phyloP scores from a whole-genome alignment of 2,888 invertebrate genomes.

The Desoria tigrina region DNA sequence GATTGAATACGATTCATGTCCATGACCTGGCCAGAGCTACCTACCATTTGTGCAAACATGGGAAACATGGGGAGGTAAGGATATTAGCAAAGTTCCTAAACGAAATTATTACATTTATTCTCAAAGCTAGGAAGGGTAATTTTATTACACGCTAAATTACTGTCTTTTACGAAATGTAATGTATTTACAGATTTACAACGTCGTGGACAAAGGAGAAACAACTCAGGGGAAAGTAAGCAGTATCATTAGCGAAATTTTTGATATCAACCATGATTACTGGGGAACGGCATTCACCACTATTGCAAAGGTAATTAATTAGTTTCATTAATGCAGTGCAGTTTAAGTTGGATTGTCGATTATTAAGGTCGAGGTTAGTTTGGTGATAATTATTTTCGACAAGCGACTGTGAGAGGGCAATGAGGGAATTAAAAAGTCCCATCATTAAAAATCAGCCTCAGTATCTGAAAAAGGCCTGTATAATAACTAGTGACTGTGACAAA shows the following conservation, averaged over 20 bases:
- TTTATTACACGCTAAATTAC: not conserved
- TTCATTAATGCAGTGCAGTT: too few relatives aligned
- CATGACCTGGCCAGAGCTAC: conserved; percentile 78
- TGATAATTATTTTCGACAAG: too few relatives aligned
- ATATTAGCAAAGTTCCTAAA: not conserved
- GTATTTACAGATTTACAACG: conserved; percentile 68
- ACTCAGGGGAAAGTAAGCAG: conserved; percentile 82
- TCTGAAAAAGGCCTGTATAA: not conserved
- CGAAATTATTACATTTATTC: too few relatives aligned
- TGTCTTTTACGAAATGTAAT: not conserved
- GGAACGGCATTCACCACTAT: conserved; percentile 78
- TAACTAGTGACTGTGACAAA: too few relatives aligned
- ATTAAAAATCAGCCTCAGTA: too few relatives aligned
- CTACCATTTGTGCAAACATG: conserved; percentile 66
- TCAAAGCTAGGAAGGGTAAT: too few relatives aligned
- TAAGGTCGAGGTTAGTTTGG: too few relatives aligned
- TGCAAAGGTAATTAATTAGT: conserved; percentile 73
- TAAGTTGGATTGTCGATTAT: too few relatives aligned
- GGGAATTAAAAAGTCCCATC: not conserved
- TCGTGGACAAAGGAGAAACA: conserved; percentile 79
- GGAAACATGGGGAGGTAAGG: conserved; percentile 54
- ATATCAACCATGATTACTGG: conserved; percentile 83
- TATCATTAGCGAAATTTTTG: conserved; percentile 77
- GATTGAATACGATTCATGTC: conserved; percentile 85
- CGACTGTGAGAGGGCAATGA: too few relatives aligned